Percentiles rank a stretch among this genome's conserved stretches.
Conservation (phyloP, 2,888 invertebrate species). For the Microchrysa polita region DNA sequence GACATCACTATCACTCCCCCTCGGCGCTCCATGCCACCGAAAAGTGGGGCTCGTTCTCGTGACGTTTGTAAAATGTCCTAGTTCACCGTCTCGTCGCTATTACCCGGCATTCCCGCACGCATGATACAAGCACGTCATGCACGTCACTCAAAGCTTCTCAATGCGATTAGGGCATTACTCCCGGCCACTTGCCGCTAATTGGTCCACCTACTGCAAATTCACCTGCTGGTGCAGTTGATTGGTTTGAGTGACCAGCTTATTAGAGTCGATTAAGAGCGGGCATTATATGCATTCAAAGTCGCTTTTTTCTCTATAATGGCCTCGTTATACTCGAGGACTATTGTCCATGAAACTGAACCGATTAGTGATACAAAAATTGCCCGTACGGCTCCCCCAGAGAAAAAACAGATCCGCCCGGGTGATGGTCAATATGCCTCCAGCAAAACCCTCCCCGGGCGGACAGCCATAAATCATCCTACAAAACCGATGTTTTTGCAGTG, state of each 20-base stretch:
- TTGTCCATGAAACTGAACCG: no score
- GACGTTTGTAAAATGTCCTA: constrained; percentile 14
- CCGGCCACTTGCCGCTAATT: neutral
- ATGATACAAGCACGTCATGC: neutral
- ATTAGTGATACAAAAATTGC: no score
- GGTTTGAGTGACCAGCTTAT: no score
- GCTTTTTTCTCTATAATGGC: no score
- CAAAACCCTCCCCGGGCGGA: neutral
- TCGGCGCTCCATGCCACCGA: neutral
- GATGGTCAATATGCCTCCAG: no score
- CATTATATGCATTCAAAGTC: no score
- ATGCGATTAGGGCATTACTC: constrained; percentile 15
- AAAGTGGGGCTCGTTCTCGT: neutral
- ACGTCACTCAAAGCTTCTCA: constrained; percentile 20
- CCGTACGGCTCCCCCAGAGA: no score
- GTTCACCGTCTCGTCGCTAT: neutral
- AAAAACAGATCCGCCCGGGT: no score
- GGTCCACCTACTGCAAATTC: neutral
- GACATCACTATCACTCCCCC: neutral
- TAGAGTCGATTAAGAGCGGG: no score
- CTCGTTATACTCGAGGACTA: no score
- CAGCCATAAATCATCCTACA: constrained; percentile 16
- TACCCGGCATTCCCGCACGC: neutral
- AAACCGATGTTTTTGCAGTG: no score
- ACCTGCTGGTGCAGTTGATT: no score